Evolutionary conservation across 2,888 invertebrate genomes (phyloP).

Genomic region (Eulithis prunata): DNA sequence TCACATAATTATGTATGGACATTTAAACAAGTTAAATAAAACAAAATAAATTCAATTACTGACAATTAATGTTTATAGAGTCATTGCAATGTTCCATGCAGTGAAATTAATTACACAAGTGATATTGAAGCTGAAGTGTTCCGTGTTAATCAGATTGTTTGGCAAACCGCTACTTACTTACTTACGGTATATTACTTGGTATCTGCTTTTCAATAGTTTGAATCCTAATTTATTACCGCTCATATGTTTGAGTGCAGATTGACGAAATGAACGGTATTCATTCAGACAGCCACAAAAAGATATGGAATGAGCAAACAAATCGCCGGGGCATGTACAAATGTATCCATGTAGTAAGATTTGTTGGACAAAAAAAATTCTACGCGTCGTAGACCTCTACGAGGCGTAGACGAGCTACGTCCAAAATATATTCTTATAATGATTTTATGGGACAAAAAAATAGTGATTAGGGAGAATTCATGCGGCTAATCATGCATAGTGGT

Average conservation of each 20-base stretch:
- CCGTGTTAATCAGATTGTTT: conserved; percentile 24
- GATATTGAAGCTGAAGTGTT: conserved; percentile 38
- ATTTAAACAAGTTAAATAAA: conserved; percentile 11
- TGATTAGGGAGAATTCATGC: conserved; percentile 5
- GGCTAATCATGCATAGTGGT: conserved; percentile 47
- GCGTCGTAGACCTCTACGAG: conserved; percentile 2
- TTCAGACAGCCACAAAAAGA: not conserved
- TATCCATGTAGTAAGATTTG: not conserved
- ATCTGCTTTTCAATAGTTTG: conserved; percentile 7
- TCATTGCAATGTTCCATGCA: conserved; percentile 43
- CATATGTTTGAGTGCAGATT: not conserved
- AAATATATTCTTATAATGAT: not conserved
- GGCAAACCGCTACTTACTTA: conserved; percentile 22
- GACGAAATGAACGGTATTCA: conserved; percentile 5
- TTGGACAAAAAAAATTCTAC: not conserved
- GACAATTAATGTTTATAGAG: conserved; percentile 45
- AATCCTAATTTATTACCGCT: conserved; percentile 19
- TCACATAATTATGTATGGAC: not conserved
- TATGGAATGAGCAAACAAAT: not conserved
- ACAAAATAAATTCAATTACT: conserved; percentile 43
- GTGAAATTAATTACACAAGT: conserved; percentile 46
- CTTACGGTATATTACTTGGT: too few relatives aligned
- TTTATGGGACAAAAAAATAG: not conserved
- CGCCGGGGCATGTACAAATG: not conserved
- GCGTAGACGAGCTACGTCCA: not conserved